Conservation (phyloP, 2,888 invertebrate species). For the Ditula angustiorana region DNA sequence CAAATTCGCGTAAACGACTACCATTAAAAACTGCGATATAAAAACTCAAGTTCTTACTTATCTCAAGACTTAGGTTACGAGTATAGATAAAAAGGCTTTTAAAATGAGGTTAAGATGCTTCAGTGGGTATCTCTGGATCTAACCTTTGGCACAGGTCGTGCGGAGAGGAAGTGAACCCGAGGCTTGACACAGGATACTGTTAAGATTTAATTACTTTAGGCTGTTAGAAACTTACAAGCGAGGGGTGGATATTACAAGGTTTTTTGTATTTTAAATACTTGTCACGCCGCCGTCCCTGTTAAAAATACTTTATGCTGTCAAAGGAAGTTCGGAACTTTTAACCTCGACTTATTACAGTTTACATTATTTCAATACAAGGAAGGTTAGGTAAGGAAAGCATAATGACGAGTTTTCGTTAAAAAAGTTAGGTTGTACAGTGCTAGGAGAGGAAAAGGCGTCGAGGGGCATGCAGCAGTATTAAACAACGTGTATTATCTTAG, state of each 20-base stretch:
- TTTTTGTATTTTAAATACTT: neutral
- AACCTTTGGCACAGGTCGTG: conserved; percentile 20
- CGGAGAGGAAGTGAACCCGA: neutral
- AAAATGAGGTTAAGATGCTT: conserved; percentile 32
- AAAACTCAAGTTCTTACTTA: conserved; percentile 19
- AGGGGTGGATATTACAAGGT: neutral
- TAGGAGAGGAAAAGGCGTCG: too few relatives aligned
- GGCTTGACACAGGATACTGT: neutral
- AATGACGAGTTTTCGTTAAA: too few relatives aligned
- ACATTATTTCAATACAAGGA: too few relatives aligned
- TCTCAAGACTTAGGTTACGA: conserved; percentile 29
- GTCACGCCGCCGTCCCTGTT: neutral
- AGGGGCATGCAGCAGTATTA: too few relatives aligned
- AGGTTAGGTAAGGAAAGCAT: too few relatives aligned
- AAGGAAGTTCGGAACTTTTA: too few relatives aligned
- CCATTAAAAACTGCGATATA: conserved; percentile 24
- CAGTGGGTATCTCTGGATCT: conserved; percentile 30
- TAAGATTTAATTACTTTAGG: neutral
- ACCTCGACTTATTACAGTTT: too few relatives aligned
- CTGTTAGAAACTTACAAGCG: neutral
- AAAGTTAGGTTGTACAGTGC: too few relatives aligned
- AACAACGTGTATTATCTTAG: too few relatives aligned
- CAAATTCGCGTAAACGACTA: conserved; percentile 10
- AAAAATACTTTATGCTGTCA: neutral
- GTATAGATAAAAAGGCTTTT: conserved; percentile 35